phyloP scores from a whole-genome alignment of 2,113 vertebrate species.

The Phainopepla nitens region DNA sequence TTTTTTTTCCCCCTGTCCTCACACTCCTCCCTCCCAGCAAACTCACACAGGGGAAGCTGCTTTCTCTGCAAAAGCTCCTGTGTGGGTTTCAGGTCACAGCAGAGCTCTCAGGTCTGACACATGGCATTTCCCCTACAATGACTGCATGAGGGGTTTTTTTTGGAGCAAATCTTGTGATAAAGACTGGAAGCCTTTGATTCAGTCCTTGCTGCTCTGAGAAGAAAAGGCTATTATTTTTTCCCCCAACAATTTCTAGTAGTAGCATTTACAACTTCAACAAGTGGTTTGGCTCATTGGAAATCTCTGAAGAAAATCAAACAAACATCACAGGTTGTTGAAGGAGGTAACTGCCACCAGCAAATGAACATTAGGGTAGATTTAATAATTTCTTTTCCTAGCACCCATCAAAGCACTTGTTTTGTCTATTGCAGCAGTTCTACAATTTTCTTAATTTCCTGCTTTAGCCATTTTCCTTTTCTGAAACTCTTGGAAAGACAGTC shows the following conservation, averaged over 20 bases:
- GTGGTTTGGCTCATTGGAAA: not conserved
- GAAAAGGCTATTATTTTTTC: not conserved
- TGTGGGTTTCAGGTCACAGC: not conserved
- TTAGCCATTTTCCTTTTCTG: not conserved
- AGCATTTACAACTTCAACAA: not conserved
- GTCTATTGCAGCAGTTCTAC: not conserved
- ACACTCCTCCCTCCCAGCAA: not conserved
- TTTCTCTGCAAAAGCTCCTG: not conserved
- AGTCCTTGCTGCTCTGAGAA: not conserved
- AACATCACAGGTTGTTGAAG: not conserved
- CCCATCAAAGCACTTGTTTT: not conserved
- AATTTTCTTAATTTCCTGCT: not conserved
- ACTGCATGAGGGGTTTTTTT: not conserved
- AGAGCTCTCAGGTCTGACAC: not conserved
- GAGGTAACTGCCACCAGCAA: not conserved
- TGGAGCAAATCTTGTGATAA: not conserved
- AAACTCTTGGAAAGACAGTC: not conserved
- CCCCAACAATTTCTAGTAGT: not conserved
- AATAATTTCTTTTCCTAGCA: not conserved
- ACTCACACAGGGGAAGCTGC: not conserved
- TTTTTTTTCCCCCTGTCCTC: not conserved
- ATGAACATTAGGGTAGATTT: not conserved
- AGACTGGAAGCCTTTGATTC: not conserved
- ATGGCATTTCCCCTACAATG: fast-evolving
- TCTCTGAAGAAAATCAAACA: not conserved